Conservation (phyloP, 2,888 invertebrate species). For the Hirtodrosophila duncani region DNA sequence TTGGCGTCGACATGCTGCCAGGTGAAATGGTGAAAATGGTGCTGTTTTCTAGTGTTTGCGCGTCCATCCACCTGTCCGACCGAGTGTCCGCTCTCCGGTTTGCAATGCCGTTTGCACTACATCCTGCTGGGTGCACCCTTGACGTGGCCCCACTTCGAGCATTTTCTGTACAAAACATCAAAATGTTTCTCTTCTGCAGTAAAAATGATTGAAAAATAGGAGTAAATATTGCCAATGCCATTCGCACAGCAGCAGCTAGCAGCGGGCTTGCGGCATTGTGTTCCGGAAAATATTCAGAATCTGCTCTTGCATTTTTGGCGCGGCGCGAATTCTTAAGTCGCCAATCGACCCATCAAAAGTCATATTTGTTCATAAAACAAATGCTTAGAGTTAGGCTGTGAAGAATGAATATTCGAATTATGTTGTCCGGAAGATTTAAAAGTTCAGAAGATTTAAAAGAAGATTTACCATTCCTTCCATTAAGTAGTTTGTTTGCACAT, state of each 20-base stretch:
- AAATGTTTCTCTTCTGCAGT: constrained; percentile 41
- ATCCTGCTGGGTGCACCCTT: neutral
- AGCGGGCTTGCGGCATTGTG: no score
- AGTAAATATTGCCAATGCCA: constrained; percentile 33
- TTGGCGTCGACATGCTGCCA: constrained; percentile 43
- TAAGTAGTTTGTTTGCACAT: no score
- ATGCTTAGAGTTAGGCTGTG: no score
- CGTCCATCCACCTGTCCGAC: constrained; percentile 22
- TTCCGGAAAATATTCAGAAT: no score
- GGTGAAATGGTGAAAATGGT: constrained; percentile 25
- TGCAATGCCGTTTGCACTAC: constrained; percentile 27
- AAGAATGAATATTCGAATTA: no score
- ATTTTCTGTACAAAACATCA: constrained; percentile 33
- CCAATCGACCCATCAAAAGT: no score
- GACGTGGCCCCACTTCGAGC: neutral
- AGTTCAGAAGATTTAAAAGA: no score
- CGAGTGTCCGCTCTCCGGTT: constrained; percentile 21
- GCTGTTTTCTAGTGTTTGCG: constrained; percentile 34
- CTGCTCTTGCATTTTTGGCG: no score
- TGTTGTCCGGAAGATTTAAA: no score
- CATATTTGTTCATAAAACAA: no score
- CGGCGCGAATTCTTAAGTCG: no score
- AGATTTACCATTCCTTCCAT: no score
- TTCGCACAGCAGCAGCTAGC: constrained; percentile 13
- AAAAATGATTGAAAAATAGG: constrained; percentile 58